Evolutionary conservation across 2,113 vertebrate species (phyloP).

Genomic region (Ranitomeya variabilis): DNA sequence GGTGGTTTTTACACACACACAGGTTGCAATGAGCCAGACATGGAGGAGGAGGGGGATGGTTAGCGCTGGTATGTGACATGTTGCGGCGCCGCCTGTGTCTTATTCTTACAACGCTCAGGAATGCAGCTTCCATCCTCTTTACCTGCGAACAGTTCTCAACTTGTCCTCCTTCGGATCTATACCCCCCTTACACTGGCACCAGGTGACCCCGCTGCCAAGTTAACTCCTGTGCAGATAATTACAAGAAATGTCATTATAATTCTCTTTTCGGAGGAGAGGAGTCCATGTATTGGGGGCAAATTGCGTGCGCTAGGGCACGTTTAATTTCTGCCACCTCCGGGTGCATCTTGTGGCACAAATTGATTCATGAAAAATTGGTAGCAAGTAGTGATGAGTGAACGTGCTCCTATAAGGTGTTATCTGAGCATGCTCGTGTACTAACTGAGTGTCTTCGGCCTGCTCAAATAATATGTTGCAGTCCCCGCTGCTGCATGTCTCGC

Average conservation of each 20-base stretch:
- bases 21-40: not conserved
- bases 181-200: not conserved
- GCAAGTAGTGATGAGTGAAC: no score
- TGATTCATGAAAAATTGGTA: no score
- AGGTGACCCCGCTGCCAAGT: not conserved
- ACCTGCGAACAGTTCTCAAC: constrained; percentile 27
- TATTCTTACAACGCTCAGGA: constrained; percentile 37
- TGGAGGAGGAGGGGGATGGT: not conserved
- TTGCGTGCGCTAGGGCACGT: no score
- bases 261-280: no score
- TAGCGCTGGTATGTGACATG: constrained; percentile 45
- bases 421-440: no score
- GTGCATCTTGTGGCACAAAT: no score
- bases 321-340: no score
- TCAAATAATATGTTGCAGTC: no score
- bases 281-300: no score
- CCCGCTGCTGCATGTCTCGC: no score
- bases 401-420: no score
- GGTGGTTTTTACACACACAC: not conserved
- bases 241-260: not conserved
- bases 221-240: not conserved
- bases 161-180: not conserved
- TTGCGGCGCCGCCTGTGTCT: not conserved
- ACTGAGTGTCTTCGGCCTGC: no score
- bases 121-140: constrained; percentile 14